Evolutionary conservation across 2,113 vertebrate genomes (phyloP).

Genomic region (Calidris pugnax): DNA sequence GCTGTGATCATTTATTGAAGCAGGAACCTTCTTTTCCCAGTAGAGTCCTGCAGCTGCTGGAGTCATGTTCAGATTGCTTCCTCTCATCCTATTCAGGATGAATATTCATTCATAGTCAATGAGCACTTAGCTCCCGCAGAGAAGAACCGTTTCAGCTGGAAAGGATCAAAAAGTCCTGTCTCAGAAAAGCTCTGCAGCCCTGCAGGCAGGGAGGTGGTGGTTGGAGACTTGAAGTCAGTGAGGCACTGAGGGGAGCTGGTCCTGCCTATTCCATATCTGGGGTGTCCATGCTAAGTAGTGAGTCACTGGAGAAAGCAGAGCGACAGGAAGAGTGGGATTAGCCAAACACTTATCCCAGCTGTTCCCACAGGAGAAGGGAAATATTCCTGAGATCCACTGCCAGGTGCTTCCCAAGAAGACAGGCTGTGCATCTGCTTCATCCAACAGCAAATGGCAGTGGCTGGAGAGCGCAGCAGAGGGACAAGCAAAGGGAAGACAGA

Average conservation of each 20-base stretch:
- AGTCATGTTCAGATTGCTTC: background rate
- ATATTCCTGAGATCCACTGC: background rate
- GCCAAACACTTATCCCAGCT: background rate
- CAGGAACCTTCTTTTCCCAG: background rate
- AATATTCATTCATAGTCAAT: background rate
- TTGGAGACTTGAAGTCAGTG: background rate
- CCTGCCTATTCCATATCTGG: background rate
- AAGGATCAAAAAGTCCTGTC: background rate
- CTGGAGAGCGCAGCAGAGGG: background rate
- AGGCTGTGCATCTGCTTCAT: background rate
- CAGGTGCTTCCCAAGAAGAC: background rate
- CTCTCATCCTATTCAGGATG: background rate
- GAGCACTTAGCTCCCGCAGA: background rate
- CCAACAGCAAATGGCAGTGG: background rate
- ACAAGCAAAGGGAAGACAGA: background rate
- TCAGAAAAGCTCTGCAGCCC: background rate
- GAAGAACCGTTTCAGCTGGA: background rate
- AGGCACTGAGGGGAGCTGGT: background rate
- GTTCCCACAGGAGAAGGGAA: background rate
- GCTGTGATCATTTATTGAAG: background rate
- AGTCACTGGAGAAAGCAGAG: background rate
- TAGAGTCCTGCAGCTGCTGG: background rate
- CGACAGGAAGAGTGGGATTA: background rate
- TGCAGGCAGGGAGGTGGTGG: background rate
- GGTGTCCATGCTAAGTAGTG: background rate